Evolutionary conservation across 2,797 vertebrate genomes (phyloP).

Genomic region (Avahi laniger): DNA sequence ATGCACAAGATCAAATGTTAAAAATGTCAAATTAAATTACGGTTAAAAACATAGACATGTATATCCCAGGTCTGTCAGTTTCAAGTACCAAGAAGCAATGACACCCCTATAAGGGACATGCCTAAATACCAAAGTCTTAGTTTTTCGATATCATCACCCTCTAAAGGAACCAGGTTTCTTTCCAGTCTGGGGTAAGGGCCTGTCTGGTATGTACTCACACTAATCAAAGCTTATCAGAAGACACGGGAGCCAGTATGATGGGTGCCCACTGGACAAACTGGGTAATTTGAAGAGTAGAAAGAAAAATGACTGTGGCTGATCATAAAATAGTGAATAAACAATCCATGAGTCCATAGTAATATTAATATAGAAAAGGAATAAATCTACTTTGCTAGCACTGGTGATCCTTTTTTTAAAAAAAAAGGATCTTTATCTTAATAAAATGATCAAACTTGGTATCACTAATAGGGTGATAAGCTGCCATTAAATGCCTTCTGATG

Average conservation of each 20-base stretch:
- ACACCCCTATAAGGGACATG: background rate
- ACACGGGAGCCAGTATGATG: background rate
- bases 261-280: background rate
- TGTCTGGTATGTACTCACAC: background rate
- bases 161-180: background rate
- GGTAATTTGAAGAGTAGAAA: background rate
- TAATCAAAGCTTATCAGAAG: background rate
- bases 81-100: background rate
- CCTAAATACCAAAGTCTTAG: background rate
- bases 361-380: background rate
- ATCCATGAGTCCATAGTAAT: background rate
- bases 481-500: background rate
- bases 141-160: background rate
- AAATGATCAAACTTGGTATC: background rate
- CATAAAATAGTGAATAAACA: background rate
- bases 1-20: background rate
- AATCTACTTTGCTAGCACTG: background rate
- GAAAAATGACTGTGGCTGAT: background rate
- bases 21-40: background rate
- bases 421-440: background rate
- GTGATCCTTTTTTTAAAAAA: too few species aligned
- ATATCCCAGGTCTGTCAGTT: background rate
- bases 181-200: background rate
- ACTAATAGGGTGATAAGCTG: background rate
- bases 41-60: background rate